Conservation (phyloP, 2,797 vertebrate species). For the Notamacropus eugenii region DNA sequence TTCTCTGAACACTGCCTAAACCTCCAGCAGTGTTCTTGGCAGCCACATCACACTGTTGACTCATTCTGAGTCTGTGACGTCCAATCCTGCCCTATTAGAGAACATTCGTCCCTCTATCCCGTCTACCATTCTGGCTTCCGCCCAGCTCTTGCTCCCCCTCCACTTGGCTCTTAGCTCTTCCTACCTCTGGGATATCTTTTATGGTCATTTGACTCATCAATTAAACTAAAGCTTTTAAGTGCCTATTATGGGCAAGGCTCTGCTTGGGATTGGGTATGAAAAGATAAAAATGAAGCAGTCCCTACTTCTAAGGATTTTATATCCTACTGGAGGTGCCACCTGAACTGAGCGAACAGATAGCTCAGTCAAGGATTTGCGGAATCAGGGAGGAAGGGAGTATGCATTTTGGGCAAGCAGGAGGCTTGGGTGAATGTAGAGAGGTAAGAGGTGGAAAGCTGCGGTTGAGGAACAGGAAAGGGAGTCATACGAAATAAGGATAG, state of each 20-base stretch:
- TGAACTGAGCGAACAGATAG: too few species aligned
- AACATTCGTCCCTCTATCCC: neutral
- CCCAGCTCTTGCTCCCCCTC: neutral
- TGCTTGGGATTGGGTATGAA: neutral
- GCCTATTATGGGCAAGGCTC: neutral
- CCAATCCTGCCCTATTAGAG: neutral
- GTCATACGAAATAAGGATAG: neutral
- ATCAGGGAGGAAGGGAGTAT: neutral
- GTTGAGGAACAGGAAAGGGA: neutral
- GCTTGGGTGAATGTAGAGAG: neutral
- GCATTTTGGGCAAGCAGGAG: neutral
- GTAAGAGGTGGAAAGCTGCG: neutral
- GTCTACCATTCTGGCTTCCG: neutral
- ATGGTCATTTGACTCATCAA: neutral
- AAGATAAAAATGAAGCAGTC: neutral
- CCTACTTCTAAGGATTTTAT: neutral
- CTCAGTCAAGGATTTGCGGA: neutral
- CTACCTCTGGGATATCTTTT: neutral
- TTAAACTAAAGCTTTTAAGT: neutral
- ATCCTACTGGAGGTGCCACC: neutral
- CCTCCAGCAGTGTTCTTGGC: neutral
- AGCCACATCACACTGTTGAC: neutral
- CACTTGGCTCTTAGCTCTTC: neutral
- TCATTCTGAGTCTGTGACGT: neutral
- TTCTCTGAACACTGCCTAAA: neutral